Percentiles rank a stretch among this genome's conserved stretches.
These are phyloP conservation scores for Aptenodytes patagonicus DNA, from an alignment of 2,113 vertebrate genomes.

Conservation along the genomic window DNA sequence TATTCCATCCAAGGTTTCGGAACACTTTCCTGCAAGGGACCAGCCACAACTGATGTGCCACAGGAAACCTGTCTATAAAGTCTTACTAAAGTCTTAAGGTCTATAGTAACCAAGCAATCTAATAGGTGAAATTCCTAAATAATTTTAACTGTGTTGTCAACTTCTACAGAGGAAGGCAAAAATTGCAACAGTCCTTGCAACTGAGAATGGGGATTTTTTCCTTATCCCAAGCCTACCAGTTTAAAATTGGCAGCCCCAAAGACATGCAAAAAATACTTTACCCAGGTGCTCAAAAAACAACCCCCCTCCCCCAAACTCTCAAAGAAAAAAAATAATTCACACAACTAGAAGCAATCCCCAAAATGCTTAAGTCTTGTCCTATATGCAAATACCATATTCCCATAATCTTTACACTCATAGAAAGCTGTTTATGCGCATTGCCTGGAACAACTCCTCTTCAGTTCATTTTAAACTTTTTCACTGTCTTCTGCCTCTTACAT, in stretches of 20 bases:
- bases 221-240: not conserved
- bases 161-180: not conserved
- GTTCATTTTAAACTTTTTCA: not conserved
- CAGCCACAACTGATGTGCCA: not conserved
- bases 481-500: not conserved
- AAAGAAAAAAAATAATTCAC: not conserved
- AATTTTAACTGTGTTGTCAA: not conserved
- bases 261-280: not conserved
- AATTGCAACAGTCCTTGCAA: not conserved
- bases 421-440: not conserved
- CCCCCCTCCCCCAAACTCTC: not conserved
- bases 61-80: not conserved
- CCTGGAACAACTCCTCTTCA: not conserved
- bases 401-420: not conserved
- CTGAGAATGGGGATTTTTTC: not conserved
- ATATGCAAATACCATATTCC: not conserved
- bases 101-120: not conserved
- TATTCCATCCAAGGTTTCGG: not conserved
- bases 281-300: not conserved
- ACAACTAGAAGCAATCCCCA: not conserved
- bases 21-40: not conserved
- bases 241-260: not conserved
- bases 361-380: not conserved
- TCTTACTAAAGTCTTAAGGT: not conserved
- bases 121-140: not conserved